phyloP scores from a whole-genome alignment of 2,888 invertebrate genomes.

The Oegoconia quadripuncta region DNA sequence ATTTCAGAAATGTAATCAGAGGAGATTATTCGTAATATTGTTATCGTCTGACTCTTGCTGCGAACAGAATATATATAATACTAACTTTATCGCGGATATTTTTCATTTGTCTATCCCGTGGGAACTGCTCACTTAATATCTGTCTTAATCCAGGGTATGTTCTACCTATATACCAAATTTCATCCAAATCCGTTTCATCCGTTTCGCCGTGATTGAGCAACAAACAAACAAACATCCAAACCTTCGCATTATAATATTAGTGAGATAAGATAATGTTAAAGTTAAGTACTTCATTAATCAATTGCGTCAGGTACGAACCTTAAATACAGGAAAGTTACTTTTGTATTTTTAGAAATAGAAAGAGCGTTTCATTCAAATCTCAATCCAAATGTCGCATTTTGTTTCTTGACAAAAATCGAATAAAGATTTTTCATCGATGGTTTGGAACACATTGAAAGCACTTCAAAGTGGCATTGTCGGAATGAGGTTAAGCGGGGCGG shows the following conservation, averaged over 20 bases:
- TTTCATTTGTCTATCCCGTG: no score
- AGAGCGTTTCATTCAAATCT: background rate
- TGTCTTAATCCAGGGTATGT: background rate
- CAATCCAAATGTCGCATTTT: background rate
- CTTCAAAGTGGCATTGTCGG: conserved; percentile 18
- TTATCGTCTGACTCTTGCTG: no score
- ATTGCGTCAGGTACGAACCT: no score
- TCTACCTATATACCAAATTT: background rate
- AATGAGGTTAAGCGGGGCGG: conserved; percentile 45
- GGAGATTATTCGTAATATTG: no score
- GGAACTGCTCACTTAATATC: background rate
- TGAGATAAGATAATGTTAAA: no score
- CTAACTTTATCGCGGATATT: no score
- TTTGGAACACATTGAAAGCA: conserved; percentile 8
- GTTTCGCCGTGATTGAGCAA: background rate
- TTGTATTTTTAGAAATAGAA: background rate
- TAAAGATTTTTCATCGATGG: conserved; percentile 5
- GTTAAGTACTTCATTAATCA: no score
- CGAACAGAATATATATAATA: no score
- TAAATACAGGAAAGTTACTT: no score
- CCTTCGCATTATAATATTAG: background rate
- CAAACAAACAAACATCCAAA: background rate
- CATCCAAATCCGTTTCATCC: background rate
- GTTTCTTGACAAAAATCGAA: conserved; percentile 4
- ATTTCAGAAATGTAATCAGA: no score